Conservation (phyloP, 2,888 invertebrate species). For the Phalera bucephala region DNA sequence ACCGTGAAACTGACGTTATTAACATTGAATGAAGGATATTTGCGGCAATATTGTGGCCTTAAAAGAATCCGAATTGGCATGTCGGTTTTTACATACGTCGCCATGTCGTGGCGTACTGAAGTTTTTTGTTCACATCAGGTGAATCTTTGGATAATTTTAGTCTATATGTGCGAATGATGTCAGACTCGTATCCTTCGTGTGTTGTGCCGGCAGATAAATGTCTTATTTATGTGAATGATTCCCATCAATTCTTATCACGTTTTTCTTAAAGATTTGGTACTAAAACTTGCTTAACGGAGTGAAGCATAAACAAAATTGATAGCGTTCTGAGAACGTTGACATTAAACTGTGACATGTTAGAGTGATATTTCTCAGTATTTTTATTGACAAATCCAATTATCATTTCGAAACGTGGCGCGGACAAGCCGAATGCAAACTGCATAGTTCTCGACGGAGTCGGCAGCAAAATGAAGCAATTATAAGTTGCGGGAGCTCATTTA, state of each 20-base stretch:
- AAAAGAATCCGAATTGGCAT: neutral
- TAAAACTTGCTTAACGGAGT: conserved; percentile 3
- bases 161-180: conserved; percentile 3
- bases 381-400: conserved; percentile 37
- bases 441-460: conserved; percentile 46
- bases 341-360: neutral
- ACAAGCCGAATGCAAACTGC: conserved; percentile 53
- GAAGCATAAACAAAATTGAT: neutral
- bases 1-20: conserved; percentile 32
- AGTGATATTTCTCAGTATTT: conserved; percentile 5
- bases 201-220: conserved; percentile 1
- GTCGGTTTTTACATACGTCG: neutral
- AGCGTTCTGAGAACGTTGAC: conserved; percentile 1
- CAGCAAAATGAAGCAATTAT: conserved; percentile 80
- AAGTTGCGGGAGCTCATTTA: conserved; percentile 78
- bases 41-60: conserved; percentile 4
- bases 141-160: neutral
- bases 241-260: conserved; percentile 1
- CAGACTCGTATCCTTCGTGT: neutral
- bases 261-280: conserved; percentile 1
- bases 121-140: neutral
- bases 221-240: conserved; percentile 3
- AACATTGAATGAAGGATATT: conserved; percentile 28
- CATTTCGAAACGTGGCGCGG: conserved; percentile 41
- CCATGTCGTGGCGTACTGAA: neutral